These are phyloP conservation scores for Drosophila birchii DNA, from an alignment of 2,888 invertebrate species.

Conservation along the genomic window DNA sequence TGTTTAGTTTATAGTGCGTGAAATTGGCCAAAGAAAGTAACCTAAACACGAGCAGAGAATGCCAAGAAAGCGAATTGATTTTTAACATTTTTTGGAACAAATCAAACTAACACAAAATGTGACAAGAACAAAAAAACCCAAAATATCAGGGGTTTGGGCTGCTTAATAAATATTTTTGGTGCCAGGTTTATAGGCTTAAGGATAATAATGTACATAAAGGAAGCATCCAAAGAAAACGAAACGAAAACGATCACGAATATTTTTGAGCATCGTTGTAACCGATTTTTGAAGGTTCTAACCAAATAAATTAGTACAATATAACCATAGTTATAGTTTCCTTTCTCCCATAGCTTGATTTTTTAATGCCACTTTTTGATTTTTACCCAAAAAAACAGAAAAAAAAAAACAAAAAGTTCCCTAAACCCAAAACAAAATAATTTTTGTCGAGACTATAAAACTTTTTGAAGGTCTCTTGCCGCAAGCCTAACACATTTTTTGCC, in stretches of 20 bases:
- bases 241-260: constrained; percentile 81
- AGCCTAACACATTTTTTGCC: constrained; percentile 31
- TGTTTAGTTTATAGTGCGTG: constrained; percentile 80
- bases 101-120: constrained; percentile 56
- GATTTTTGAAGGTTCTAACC: constrained; percentile 54
- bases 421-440: constrained; percentile 43
- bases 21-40: constrained; percentile 58
- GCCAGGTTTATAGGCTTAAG: constrained; percentile 62
- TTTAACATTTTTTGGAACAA: constrained; percentile 82
- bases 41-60: constrained; percentile 44
- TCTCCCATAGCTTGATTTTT: constrained; percentile 51
- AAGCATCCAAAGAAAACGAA: constrained; percentile 15
- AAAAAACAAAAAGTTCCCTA: constrained; percentile 13
- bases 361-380: constrained; percentile 45
- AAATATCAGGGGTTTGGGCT: constrained; percentile 45
- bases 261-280: constrained; percentile 86
- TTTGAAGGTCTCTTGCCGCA: constrained; percentile 74
- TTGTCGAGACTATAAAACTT: constrained; percentile 75
- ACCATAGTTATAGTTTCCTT: constrained; percentile 35
- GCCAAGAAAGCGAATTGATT: constrained; percentile 74
- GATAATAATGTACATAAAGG: constrained; percentile 42
- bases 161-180: constrained; percentile 55
- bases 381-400: constrained; percentile 6
- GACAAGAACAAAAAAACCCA: constrained; percentile 8
- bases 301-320: constrained; percentile 25